Evolutionary conservation across 2,797 vertebrate species (phyloP).

Genomic region (Chromis chromis): DNA sequence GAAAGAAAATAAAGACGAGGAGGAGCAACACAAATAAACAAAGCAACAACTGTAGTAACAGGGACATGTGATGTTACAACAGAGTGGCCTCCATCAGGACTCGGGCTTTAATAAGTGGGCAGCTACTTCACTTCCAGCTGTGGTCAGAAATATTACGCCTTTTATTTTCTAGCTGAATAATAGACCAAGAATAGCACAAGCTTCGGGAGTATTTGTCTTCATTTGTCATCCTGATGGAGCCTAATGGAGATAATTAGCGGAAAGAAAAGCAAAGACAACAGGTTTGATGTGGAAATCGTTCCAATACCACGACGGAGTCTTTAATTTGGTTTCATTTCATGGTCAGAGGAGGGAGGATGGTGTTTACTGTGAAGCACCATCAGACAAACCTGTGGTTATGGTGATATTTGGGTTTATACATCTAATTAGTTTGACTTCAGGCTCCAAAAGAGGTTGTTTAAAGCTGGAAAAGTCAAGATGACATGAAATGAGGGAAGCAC

Average conservation of each 20-base stretch:
- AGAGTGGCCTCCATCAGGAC: too few species aligned
- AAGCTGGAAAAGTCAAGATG: too few species aligned
- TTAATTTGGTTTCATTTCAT: neutral
- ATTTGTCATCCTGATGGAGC: conserved; percentile 25
- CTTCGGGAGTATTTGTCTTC: conserved; percentile 30
- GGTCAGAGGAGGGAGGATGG: neutral
- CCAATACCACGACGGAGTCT: conserved; percentile 2
- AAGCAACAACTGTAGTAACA: conserved; percentile 64
- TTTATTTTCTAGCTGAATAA: conserved; percentile 3
- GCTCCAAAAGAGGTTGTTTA: too few species aligned
- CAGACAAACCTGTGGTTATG: too few species aligned
- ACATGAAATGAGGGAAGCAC: too few species aligned
- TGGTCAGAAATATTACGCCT: too few species aligned
- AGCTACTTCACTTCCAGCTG: too few species aligned
- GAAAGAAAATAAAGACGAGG: conserved; percentile 56
- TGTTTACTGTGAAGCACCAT: too few species aligned
- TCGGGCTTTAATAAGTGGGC: too few species aligned
- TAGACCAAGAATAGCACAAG: neutral
- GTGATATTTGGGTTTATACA: too few species aligned
- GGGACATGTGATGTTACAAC: conserved; percentile 42
- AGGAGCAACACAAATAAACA: conserved; percentile 69
- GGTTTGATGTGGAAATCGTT: conserved; percentile 34
- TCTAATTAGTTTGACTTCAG: too few species aligned
- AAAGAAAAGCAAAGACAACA: conserved; percentile 27
- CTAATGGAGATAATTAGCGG: conserved; percentile 33